A percentile compares a stretch with the other conserved stretches of the same genome.
These are phyloP conservation scores for Dermochelys coriacea DNA, from an alignment of 2,797 vertebrate species.

Conservation along the genomic window DNA sequence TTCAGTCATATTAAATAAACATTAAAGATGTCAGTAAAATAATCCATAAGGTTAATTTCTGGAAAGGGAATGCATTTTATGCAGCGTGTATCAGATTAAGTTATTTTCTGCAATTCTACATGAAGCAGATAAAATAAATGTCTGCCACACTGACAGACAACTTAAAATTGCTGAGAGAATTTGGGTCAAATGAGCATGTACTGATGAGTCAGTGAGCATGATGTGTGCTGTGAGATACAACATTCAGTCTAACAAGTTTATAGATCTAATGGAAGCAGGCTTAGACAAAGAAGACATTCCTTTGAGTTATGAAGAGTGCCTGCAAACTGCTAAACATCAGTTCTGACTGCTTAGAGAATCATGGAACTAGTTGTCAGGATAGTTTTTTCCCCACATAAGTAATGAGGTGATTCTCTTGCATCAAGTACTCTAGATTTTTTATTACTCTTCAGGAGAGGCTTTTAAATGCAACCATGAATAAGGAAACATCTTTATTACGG, in stretches of 20 bases:
- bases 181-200: conserved; percentile 47
- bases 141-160: conserved; percentile 25
- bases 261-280: conserved; percentile 19
- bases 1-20: background rate
- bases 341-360: background rate
- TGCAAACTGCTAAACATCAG: background rate
- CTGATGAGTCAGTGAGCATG: conserved; percentile 8
- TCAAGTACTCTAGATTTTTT: background rate
- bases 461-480: background rate
- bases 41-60: conserved; percentile 8
- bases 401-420: background rate
- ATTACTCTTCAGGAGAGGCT: background rate
- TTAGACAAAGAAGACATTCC: background rate
- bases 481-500: background rate
- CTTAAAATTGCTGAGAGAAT: conserved; percentile 62
- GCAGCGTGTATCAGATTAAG: background rate
- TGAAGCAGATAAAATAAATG: conserved; percentile 17
- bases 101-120: conserved; percentile 33
- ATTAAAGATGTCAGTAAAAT: conserved; percentile 34
- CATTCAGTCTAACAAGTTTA: conserved; percentile 4
- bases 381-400: background rate
- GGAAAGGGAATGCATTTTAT: background rate
- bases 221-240: background rate
- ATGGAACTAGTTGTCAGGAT: background rate
- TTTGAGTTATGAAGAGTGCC: conserved; percentile 1